Evolutionary conservation across 2,113 vertebrate genomes (phyloP), one percentile per base, ranked within the genome.

Genomic region (Motacilla alba): DNA sequence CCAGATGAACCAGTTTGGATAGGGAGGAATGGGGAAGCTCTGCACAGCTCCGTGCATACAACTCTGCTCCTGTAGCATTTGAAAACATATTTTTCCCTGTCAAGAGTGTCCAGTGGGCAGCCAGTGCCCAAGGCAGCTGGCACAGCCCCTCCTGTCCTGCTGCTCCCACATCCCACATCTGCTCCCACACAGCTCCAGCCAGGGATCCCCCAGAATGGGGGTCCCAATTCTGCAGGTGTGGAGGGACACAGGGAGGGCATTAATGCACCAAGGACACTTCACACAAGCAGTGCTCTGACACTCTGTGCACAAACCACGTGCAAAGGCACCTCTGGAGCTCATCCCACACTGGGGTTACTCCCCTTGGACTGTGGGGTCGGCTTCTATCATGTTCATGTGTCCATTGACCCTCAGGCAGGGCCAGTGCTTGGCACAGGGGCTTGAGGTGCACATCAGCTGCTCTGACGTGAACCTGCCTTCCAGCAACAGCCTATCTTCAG

Each of bases 351-450:
- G 41, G 21, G 0, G 0, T 52, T 41, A 16, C 15, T 46, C 39
- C 76, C 39, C 5, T 41, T 1, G 1, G 39, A 30, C 14, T 28
- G 17, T 1, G 6, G 67, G 66, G 35, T 56, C 2, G 0, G 30
- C 22, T 81, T 58, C 41, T 6, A 2, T 28, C 0, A 0, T 1
- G 0, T 16, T 37, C 5, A 1, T 0, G 8, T 18, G 18, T 13
- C 10, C 37, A 6, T 1, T 7, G 1, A 28, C 10, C 52, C 31
- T 44, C 0, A 0, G 59, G 46, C 33, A 59, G 81, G 14, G 33
- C 6, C 13, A 64, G 50, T 17, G 53, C 59, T 30, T 35, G 52
- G 80, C 63, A 3, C 1, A 3, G 66, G 39, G 75, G 19, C 63
- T 63, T 5, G 2, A 83, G 72, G 43, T 22, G 24, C 74, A 17